These are phyloP conservation scores for Leucophenga varia DNA, from an alignment of 1,140 invertebrate species.

Conservation along the genomic window DNA sequence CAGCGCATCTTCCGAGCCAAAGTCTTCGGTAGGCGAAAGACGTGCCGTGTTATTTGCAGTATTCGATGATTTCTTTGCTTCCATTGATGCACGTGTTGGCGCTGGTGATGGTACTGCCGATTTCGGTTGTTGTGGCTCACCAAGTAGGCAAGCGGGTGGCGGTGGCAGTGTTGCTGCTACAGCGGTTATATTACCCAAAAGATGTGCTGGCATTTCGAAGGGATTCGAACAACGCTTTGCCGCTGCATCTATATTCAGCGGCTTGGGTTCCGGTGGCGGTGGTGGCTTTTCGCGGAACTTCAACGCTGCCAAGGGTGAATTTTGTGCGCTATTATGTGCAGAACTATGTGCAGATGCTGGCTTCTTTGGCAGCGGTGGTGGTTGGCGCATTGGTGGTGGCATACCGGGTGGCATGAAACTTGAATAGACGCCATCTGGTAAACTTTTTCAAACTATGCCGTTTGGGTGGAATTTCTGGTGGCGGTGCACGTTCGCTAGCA, in stretches of 20 bases:
- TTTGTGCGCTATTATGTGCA: constrained; percentile 48
- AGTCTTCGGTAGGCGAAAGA: constrained; percentile 48
- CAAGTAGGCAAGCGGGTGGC: constrained; percentile 16
- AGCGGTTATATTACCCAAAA: constrained; percentile 33
- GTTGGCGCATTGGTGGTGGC: constrained; percentile 32
- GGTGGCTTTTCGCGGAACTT: constrained; percentile 51
- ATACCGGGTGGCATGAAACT: constrained; percentile 27
- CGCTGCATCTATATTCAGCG: constrained; percentile 31
- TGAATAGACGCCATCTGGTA: constrained; percentile 35
- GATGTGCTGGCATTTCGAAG: constrained; percentile 43
- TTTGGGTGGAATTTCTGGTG: constrained; percentile 55
- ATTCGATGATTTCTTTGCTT: constrained; percentile 24
- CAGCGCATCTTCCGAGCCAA: constrained; percentile 53
- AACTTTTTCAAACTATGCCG: constrained; percentile 49
- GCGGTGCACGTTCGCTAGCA: constrained; percentile 35
- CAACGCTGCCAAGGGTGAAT: constrained; percentile 36
- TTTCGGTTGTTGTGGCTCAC: constrained; percentile 40
- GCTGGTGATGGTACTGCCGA: constrained; percentile 15
- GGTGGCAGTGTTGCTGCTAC: constrained; percentile 24
- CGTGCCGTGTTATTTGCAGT: constrained; percentile 3
- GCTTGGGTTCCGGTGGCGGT: constrained; percentile 40
- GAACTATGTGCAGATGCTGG: constrained; percentile 34
- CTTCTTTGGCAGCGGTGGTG: constrained; percentile 49
- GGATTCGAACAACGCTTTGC: constrained; percentile 44
- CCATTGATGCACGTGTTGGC: constrained; percentile 5